Percentiles rank a stretch among this genome's conserved stretches.
phyloP scores from a whole-genome alignment of 2,113 vertebrate genomes.

The Pithys albifrons region DNA sequence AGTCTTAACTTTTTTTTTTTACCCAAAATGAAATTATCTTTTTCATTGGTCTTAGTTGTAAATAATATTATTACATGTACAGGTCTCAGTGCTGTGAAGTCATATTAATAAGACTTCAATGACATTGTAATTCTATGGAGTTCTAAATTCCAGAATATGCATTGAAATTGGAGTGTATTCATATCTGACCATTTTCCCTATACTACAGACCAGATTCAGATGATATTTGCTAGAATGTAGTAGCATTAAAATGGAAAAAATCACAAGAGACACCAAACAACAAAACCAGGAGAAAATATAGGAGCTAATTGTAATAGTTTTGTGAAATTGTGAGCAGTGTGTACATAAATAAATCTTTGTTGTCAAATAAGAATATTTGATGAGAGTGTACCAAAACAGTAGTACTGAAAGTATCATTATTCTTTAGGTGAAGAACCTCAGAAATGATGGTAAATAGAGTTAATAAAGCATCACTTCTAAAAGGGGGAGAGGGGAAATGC shows the following conservation, averaged over 20 bases:
- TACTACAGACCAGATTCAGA: neutral
- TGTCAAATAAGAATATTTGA: neutral
- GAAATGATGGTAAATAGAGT: neutral
- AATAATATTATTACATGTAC: neutral
- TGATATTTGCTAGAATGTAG: neutral
- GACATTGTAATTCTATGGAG: neutral
- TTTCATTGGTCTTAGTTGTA: neutral
- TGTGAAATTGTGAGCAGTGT: neutral
- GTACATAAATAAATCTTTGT: neutral
- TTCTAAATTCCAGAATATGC: neutral
- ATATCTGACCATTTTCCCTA: neutral
- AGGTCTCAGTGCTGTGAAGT: neutral
- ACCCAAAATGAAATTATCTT: neutral
- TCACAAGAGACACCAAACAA: neutral
- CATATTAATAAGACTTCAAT: neutral
- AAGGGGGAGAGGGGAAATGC: accelerated
- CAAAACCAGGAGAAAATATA: neutral
- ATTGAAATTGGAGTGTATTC: neutral
- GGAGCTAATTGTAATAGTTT: neutral
- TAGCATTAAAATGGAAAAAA: neutral
- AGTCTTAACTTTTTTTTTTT: neutral
- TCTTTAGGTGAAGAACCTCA: neutral
- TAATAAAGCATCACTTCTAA: neutral
- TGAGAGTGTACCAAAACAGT: neutral
- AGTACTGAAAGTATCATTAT: neutral